These are phyloP conservation scores for Hippolais icterina DNA, from an alignment of 2,113 vertebrate species.

Conservation along the genomic window DNA sequence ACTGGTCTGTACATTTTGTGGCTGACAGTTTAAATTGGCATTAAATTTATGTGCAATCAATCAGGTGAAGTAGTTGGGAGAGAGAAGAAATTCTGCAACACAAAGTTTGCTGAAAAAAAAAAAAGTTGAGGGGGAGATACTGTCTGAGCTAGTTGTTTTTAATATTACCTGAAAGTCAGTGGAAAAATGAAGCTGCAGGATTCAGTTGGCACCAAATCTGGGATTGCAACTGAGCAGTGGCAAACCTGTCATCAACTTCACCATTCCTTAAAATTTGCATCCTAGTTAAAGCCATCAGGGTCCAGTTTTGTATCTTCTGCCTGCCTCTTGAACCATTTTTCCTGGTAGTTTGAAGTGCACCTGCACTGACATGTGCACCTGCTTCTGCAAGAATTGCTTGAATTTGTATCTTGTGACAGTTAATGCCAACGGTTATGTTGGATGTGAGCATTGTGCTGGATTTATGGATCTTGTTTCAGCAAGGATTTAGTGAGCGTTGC, in stretches of 20 bases:
- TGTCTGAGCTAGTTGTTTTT: neutral
- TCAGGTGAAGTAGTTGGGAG: neutral
- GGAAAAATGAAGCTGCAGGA: neutral
- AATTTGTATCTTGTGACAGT: neutral
- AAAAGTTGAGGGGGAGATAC: no score
- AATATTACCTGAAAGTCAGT: neutral
- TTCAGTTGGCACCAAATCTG: neutral
- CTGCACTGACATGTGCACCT: neutral
- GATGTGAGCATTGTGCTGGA: neutral
- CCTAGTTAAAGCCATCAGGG: neutral
- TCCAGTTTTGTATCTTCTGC: neutral
- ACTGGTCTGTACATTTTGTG: neutral
- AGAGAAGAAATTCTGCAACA: neutral
- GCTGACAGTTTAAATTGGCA: neutral
- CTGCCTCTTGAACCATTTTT: neutral
- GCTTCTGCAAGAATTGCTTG: neutral
- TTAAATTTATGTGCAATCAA: neutral
- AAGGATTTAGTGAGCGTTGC: neutral
- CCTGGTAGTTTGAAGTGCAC: neutral
- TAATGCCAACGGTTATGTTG: neutral
- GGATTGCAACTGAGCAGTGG: neutral
- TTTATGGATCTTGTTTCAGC: conserved; percentile 25
- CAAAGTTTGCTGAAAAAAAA: neutral
- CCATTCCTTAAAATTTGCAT: neutral
- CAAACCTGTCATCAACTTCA: neutral